phyloP scores from a whole-genome alignment of 1,140 invertebrate genomes.

The Drosophila paulistorum region DNA sequence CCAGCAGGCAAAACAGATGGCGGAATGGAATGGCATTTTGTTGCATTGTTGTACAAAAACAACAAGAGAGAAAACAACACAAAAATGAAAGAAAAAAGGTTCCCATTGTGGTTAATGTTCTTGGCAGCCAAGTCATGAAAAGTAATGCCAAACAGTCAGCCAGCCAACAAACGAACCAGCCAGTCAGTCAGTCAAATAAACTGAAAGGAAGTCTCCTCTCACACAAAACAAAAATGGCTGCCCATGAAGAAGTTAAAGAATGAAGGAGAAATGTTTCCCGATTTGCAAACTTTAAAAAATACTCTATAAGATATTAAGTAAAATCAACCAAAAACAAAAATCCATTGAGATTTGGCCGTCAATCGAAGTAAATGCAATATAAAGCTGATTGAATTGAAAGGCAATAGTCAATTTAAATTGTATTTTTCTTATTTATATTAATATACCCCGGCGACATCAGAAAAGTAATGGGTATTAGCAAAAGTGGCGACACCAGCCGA shows the following conservation, averaged over 20 bases:
- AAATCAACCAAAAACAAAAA: not conserved
- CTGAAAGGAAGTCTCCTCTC: constrained; percentile 54
- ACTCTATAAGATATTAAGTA: not conserved
- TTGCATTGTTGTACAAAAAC: constrained; percentile 51
- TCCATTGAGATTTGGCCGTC: not conserved
- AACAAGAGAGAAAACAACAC: constrained; percentile 4
- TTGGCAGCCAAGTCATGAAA: constrained; percentile 50
- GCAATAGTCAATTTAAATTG: no score
- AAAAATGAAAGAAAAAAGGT: constrained; percentile 33
- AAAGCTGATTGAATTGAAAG: no score
- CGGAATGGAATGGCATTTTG: constrained; percentile 70
- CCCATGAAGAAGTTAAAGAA: constrained; percentile 26
- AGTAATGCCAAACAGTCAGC: constrained; percentile 48
- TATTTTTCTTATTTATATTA: no score
- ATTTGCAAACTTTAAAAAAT: no score
- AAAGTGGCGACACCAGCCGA: not conserved
- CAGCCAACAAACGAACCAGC: not conserved
- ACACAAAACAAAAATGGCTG: constrained; percentile 44
- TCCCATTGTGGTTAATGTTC: constrained; percentile 55
- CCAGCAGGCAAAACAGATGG: constrained; percentile 65
- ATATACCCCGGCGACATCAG: no score
- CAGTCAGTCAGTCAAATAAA: not conserved
- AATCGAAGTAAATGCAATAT: no score
- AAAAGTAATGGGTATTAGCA: no score
- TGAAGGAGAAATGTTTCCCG: not conserved